Conservation (phyloP, 2,113 vertebrate species). For the Conger conger region DNA sequence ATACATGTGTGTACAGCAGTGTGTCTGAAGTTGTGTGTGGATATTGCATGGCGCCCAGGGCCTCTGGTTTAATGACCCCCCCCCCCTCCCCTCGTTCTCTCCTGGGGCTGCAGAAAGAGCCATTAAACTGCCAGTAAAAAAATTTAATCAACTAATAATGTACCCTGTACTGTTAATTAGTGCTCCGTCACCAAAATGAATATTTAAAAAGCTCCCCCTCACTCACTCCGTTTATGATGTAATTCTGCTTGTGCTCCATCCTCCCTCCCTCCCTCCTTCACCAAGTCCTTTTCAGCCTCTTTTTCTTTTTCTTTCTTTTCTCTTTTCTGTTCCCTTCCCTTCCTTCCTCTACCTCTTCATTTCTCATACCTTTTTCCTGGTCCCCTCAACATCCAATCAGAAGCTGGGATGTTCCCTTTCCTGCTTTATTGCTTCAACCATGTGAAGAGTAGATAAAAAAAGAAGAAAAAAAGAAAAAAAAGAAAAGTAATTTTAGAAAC, state of each 20-base stretch:
- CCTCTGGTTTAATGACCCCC: conserved; percentile 54
- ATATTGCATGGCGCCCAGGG: background rate
- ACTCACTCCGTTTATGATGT: conserved; percentile 19
- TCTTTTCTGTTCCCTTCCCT: background rate
- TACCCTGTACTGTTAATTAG: conserved; percentile 66
- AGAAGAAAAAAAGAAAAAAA: too few relatives aligned
- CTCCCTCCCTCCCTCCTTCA: background rate
- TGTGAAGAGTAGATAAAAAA: too few relatives aligned
- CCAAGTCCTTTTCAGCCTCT: background rate
- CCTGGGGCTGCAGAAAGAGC: conserved; percentile 48
- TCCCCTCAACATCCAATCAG: background rate
- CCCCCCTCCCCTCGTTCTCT: conserved; percentile 17
- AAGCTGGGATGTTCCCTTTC: background rate
- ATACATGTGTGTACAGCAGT: background rate
- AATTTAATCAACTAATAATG: conserved; percentile 60
- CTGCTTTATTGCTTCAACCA: background rate
- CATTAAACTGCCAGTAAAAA: conserved; percentile 63
- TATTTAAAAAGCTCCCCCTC: conserved; percentile 46
- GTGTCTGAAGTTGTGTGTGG: background rate
- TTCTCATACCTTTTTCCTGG: background rate
- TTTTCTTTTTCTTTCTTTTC: background rate
- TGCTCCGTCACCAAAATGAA: conserved; percentile 39
- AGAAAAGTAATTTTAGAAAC: too few relatives aligned
- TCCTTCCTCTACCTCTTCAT: background rate
- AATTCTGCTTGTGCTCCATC: background rate